phyloP scores from a whole-genome alignment of 2,888 invertebrate species.

The Orthonevra nobilis region DNA sequence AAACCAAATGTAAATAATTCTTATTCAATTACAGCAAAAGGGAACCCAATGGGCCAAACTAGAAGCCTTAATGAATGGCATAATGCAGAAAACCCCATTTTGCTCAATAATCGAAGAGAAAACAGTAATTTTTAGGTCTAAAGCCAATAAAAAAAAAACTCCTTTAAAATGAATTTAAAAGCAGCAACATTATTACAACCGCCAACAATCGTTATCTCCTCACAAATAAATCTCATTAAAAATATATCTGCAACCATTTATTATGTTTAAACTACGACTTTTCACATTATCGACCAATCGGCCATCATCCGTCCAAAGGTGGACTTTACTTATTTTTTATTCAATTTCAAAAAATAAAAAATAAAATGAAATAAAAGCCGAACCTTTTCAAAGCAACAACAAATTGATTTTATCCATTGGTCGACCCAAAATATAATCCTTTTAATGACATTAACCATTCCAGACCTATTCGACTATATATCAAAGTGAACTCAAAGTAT shows the following conservation, averaged over 20 bases:
- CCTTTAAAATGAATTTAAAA: too few relatives aligned
- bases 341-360: not conserved
- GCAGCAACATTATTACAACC: not conserved
- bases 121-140: too few relatives aligned
- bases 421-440: slow-evolving; percentile 35
- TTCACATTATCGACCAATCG: not conserved
- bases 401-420: slow-evolving; percentile 40
- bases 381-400: not conserved
- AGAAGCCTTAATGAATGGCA: too few relatives aligned
- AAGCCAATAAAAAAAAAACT: too few relatives aligned
- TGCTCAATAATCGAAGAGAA: too few relatives aligned
- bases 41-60: too few relatives aligned
- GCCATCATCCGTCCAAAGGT: not conserved
- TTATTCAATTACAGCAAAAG: too few relatives aligned
- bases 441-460: slow-evolving; percentile 67
- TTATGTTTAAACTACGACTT: not conserved
- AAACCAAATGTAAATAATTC: too few relatives aligned
- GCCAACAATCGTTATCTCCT: not conserved
- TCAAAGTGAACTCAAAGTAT: slow-evolving; percentile 58
- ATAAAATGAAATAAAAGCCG: slow-evolving; percentile 3
- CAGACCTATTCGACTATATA: slow-evolving; percentile 29
- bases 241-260: not conserved
- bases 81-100: too few relatives aligned
- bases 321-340: not conserved
- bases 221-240: slow-evolving; percentile 9